Evolutionary conservation across 1,140 invertebrate genomes (phyloP), one percentile per base, ranked within the genome.

Genomic region (Diorhabda elongata): DNA sequence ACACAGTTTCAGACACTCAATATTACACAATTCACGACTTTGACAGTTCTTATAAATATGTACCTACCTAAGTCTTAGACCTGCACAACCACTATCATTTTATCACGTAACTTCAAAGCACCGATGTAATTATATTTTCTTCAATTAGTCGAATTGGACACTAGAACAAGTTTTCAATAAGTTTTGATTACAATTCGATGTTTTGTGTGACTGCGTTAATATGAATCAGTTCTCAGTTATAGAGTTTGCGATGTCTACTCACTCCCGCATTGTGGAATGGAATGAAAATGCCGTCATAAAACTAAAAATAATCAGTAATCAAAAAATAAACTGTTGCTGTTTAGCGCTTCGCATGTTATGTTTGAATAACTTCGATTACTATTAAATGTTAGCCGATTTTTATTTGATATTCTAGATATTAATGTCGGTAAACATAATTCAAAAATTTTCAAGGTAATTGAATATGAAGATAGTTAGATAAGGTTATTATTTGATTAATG

Each of bases 181-280:
- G 26, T 26, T 26, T 26, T 26, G 26, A 26, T 26, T 26, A 26
- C 26, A 26, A 26, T 26, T 26, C 26, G 26, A 26, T 26, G 26
- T 26, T 26, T 26, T 8, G 47, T 52, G 47, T 52, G 47, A 52
- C 47, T 52, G 6, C 47, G n/a, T 26, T 60, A 60, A 9, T 11
- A 60, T 60, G 11, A 60, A 9, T 60, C 59, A 60, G 59, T 60
- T 60, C 26, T 52, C 47, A 52, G 47, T 52, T 52, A 52, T 52
- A 52, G 47, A 52, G 47, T n/a, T 52, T 52, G 47, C 47, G n/a
- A n/a, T 52, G 47, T 52, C 47, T 52, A 52, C 47, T 52, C 6
- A 52, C 47, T 52, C 47, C 47, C 47, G 47, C 47, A 52, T 52
- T 8, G 47, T 52, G 47, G 47, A 52, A 52, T 52, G 47, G 47